phyloP scores from a whole-genome alignment of 92 coral and sea anemone genomes.

The Pocillopora grandis region DNA sequence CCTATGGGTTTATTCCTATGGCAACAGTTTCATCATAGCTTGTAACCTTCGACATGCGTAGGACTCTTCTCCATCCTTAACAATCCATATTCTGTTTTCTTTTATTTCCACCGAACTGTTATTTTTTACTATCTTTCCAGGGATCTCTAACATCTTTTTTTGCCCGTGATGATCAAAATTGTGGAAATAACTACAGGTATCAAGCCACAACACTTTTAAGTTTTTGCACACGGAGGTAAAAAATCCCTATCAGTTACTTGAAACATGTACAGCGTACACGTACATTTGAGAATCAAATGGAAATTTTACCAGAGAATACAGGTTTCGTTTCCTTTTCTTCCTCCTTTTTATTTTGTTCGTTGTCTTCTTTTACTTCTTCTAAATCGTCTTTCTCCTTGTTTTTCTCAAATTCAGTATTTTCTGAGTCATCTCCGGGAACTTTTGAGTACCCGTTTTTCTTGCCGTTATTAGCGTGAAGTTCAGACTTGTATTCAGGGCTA shows the following conservation, averaged over 20 bases:
- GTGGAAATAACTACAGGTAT: too few relatives aligned
- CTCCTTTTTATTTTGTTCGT: slow-evolving; percentile 10
- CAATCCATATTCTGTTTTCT: background rate
- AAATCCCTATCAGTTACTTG: too few relatives aligned
- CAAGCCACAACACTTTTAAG: too few relatives aligned
- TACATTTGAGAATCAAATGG: too few relatives aligned
- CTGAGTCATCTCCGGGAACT: slow-evolving; percentile 7
- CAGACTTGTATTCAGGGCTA: slow-evolving; percentile 83
- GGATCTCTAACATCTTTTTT: too few relatives aligned
- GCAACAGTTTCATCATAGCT: too few relatives aligned
- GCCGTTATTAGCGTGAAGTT: slow-evolving; percentile 67
- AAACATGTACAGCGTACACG: too few relatives aligned
- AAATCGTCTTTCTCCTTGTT: background rate
- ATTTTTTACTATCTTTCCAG: background rate
- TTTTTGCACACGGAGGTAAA: too few relatives aligned
- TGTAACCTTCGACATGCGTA: too few relatives aligned
- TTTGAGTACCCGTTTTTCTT: slow-evolving; percentile 27
- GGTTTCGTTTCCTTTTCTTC: slow-evolving; percentile 20
- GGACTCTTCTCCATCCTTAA: background rate
- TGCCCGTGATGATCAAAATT: too few relatives aligned
- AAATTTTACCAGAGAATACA: too few relatives aligned
- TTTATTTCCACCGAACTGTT: background rate
- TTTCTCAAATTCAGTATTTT: background rate
- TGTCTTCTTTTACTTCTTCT: background rate
- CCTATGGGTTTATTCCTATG: too few relatives aligned